phyloP scores from a whole-genome alignment of 2,113 vertebrate genomes.

The Pseudolaguvia tuberculata region DNA sequence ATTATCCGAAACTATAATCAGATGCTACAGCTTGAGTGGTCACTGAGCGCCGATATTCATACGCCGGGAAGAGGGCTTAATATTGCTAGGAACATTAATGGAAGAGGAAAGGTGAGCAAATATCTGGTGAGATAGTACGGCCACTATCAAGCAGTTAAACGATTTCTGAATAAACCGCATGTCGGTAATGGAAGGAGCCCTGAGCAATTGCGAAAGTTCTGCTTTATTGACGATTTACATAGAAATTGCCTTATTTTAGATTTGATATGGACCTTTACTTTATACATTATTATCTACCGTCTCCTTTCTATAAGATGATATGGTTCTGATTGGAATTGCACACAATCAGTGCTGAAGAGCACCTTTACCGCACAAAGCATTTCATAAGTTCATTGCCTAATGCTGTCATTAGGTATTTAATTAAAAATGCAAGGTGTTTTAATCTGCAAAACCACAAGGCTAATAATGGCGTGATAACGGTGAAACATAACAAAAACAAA shows the following conservation, averaged over 20 bases:
- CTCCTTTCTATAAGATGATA: conserved; percentile 82
- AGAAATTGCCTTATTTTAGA: conserved; percentile 99
- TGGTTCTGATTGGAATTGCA: conserved; percentile 81
- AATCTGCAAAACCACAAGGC: conserved; percentile 28
- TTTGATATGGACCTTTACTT: conserved; percentile 79
- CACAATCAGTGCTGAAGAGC: conserved; percentile 40
- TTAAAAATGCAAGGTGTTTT: conserved; percentile 45
- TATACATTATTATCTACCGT: conserved; percentile 75
- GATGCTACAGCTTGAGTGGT: conserved; percentile 76
- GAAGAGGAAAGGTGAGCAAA: conserved; percentile 90
- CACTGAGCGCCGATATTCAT: conserved; percentile 90
- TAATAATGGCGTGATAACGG: conserved; percentile 16
- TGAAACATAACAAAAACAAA: conserved; percentile 44
- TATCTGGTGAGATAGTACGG: conserved; percentile 89
- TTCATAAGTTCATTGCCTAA: conserved; percentile 13
- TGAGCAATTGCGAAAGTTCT: conserved; percentile 94
- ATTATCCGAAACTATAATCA: conserved; percentile 94
- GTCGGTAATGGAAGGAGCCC: conserved; percentile 91
- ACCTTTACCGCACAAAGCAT: conserved; percentile 29
- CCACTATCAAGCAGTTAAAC: conserved; percentile 96
- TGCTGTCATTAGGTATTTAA: conserved; percentile 38
- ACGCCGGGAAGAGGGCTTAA: conserved; percentile 88
- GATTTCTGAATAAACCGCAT: conserved; percentile 85
- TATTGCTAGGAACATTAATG: conserved; percentile 84
- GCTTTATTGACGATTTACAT: conserved; percentile 99